phyloP scores from a whole-genome alignment of 2,797 vertebrate species.

The Catharus ustulatus region DNA sequence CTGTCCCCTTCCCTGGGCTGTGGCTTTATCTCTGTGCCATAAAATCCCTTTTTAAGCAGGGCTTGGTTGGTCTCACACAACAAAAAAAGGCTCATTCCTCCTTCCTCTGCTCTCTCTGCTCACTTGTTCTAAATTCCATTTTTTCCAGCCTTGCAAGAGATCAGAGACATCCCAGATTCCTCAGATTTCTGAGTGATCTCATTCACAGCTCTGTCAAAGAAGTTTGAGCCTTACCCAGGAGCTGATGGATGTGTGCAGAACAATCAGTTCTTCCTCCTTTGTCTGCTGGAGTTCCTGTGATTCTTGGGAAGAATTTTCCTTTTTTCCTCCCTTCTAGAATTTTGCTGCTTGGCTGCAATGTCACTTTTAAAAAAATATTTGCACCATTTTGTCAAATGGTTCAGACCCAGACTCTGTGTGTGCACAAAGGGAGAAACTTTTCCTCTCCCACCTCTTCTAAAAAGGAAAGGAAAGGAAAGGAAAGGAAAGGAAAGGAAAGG shows the following conservation, averaged over 20 bases:
- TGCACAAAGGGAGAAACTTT: not conserved
- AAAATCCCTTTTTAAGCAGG: not conserved
- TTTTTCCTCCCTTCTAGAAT: not conserved
- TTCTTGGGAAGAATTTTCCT: not conserved
- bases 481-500: no score
- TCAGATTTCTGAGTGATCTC: slow-evolving; percentile 16
- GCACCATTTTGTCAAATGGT: not conserved
- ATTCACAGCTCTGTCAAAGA: not conserved
- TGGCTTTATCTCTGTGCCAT: not conserved
- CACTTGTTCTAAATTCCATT: not conserved
- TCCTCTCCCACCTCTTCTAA: not conserved
- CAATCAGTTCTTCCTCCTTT: not conserved
- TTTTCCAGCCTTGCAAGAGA: not conserved
- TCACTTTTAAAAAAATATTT: not conserved
- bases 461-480: no score
- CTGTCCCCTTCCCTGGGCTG: not conserved
- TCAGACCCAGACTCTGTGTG: not conserved
- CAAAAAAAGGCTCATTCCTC: not conserved
- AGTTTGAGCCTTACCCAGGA: not conserved
- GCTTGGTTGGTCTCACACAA: not conserved
- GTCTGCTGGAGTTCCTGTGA: not conserved
- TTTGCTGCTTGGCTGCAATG: not conserved
- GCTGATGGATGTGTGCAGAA: not conserved
- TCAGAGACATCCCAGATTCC: slow-evolving; percentile 15
- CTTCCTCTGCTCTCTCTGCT: not conserved